Evolutionary conservation across 2,888 invertebrate genomes (phyloP), one percentile per base, ranked within the genome.

Genomic region (Vesta saturnalis): DNA sequence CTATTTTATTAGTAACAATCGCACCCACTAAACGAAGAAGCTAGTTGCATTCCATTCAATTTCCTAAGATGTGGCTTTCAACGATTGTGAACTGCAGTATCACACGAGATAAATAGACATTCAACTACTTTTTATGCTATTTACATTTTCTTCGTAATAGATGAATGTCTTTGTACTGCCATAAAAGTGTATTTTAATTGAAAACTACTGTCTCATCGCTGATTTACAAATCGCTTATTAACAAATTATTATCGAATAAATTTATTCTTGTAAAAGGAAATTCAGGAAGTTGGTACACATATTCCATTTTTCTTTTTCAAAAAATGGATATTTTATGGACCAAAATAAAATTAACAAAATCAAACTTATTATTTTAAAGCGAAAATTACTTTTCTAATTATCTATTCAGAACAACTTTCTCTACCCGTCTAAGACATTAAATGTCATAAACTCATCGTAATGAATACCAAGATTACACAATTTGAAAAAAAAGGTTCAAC

Each of bases 211-310:
- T 19, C n/a, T 1, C 52, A 12, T 49, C 18, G 19, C 18, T 52
- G 52, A 52, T 52, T 52, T 52, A 52, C 21, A 21, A 52, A 18
- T 19, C 52, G 19, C 39, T 39, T n/a, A n/a, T 39, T 39, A 39
- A 39, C 39, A 1, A 39, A 12, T 1, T n/a, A n/a, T n/a, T n/a
- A n/a, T n/a, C n/a, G n/a, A 39, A 39, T n/a, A 39, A 39, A 39
- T 39, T 1, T 6, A 39, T 8, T 39, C n/a, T n/a, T n/a, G n/a
- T 4, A 39, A n/a, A 39, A n/a, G 39, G 39, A 39, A n/a, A 39
- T 39, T n/a, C 39, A 39, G 39, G 39, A 39, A 39, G 39, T 39
- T n/a, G 8, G 39, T 8, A 6, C 39, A 39, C 8, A 39, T n/a
- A n/a, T n/a, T n/a, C n/a, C n/a, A n/a, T n/a, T n/a, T n/a, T n/a